Evolutionary conservation across 2,113 vertebrate species (phyloP).

Genomic region (Xiphophorus couchianus): DNA sequence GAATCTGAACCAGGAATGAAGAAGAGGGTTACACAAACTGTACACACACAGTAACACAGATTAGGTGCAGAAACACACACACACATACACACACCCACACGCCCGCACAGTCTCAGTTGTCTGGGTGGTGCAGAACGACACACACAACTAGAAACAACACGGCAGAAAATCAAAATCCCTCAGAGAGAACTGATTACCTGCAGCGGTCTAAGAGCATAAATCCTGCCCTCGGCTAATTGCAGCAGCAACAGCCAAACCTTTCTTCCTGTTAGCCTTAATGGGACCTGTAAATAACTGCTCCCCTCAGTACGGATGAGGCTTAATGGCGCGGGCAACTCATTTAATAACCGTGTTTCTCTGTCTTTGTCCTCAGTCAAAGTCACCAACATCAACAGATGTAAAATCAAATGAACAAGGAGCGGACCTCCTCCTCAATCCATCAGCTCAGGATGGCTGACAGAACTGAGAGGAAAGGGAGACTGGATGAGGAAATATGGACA

Average conservation of each 20-base stretch:
- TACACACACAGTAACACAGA: constrained; percentile 53
- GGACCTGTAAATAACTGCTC: constrained; percentile 53
- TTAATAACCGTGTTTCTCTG: constrained; percentile 26
- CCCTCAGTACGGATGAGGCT: constrained; percentile 30
- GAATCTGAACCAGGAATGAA: constrained; percentile 84
- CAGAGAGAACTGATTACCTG: constrained; percentile 40
- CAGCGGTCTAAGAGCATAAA: constrained; percentile 41
- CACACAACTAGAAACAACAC: constrained; percentile 24
- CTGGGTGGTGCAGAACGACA: constrained; percentile 23
- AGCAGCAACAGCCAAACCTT: constrained; percentile 41
- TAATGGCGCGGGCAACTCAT: constrained; percentile 23
- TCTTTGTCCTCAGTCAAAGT: constrained; percentile 9
- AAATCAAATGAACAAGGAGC: constrained; percentile 16
- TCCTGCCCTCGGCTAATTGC: constrained; percentile 49
- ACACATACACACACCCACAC: constrained; percentile 42
- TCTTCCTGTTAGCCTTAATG: constrained; percentile 55
- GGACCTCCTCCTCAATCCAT: constrained; percentile 10
- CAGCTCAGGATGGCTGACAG: constrained; percentile 12
- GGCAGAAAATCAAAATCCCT: constrained; percentile 32
- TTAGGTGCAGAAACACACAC: constrained; percentile 36
- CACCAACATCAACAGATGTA: constrained; percentile 2
- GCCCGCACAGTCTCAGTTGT: constrained; percentile 18
- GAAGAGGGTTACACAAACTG: constrained; percentile 76
- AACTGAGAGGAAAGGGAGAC: neutral
- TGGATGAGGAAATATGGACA: constrained; percentile 25